phyloP scores from a whole-genome alignment of 2,113 vertebrate species.

The Dasyornis broadbenti region DNA sequence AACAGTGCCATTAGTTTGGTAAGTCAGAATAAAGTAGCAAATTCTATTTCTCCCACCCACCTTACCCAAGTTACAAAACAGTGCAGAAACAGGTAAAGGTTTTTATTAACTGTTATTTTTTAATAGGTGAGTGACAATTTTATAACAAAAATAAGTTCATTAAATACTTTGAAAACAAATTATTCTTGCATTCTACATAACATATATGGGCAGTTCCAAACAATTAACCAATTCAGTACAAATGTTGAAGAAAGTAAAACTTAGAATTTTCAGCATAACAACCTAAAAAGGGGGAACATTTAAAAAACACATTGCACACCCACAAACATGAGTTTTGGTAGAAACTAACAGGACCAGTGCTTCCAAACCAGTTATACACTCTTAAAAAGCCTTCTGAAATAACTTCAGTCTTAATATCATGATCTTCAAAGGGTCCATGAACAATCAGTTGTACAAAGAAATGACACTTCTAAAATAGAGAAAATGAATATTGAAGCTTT shows the following conservation, averaged over 20 bases:
- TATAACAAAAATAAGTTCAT: not conserved
- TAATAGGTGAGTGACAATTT: not conserved
- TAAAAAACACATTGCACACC: not conserved
- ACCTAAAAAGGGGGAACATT: not conserved
- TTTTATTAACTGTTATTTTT: not conserved
- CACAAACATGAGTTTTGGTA: not conserved
- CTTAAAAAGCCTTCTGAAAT: not conserved
- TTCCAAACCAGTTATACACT: not conserved
- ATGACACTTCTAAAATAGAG: not conserved
- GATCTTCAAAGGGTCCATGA: not conserved
- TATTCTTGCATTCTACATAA: not conserved
- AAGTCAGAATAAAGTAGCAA: not conserved
- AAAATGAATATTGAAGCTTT: not conserved
- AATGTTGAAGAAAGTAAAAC: not conserved
- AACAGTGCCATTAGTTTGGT: not conserved
- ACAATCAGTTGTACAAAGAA: not conserved
- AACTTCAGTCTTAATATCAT: not conserved
- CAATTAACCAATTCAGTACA: not conserved
- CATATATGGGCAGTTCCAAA: not conserved
- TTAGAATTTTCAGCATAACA: not conserved
- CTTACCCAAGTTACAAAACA: not conserved
- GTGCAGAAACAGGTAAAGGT: not conserved
- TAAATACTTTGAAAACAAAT: not conserved
- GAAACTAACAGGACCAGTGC: not conserved
- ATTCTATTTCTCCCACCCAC: not conserved